Percentiles rank a stretch among this genome's conserved stretches.
Conservation (phyloP, 2,888 invertebrate genomes). For the Lithophane socia region DNA sequence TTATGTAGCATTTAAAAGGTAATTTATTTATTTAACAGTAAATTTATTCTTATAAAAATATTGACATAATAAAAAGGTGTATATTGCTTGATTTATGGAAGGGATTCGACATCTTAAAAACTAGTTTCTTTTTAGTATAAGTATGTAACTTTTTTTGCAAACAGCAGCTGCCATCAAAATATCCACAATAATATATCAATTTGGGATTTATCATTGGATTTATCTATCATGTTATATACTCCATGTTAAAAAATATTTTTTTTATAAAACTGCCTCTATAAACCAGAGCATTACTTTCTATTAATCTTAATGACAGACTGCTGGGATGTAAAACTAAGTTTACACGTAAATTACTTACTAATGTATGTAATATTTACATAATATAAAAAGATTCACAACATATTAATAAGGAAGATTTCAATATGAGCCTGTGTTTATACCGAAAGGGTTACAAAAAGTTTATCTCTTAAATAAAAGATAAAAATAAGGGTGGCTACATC, state of each 20-base stretch:
- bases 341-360: conserved; percentile 3
- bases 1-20: conserved; percentile 36
- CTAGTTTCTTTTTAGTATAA: neutral
- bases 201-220: neutral
- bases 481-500: neutral
- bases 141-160: conserved; percentile 10
- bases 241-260: neutral
- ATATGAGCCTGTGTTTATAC: conserved; percentile 35
- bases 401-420: conserved; percentile 43
- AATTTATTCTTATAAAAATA: conserved; percentile 45
- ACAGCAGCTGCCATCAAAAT: neutral
- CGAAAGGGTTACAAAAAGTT: neutral
- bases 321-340: conserved; percentile 21
- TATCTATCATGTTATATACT: conserved; percentile 22
- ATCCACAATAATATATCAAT: neutral
- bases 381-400: conserved; percentile 53
- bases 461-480: neutral
- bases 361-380: conserved; percentile 48
- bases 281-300: neutral
- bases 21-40: conserved; percentile 55
- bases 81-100: conserved; percentile 39
- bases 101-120: conserved; percentile 27
- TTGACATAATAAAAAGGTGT: conserved; percentile 25
- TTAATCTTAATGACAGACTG: conserved; percentile 1
- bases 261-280: neutral